phyloP scores from a whole-genome alignment of 2,113 vertebrate genomes.

The Penelope pileata region DNA sequence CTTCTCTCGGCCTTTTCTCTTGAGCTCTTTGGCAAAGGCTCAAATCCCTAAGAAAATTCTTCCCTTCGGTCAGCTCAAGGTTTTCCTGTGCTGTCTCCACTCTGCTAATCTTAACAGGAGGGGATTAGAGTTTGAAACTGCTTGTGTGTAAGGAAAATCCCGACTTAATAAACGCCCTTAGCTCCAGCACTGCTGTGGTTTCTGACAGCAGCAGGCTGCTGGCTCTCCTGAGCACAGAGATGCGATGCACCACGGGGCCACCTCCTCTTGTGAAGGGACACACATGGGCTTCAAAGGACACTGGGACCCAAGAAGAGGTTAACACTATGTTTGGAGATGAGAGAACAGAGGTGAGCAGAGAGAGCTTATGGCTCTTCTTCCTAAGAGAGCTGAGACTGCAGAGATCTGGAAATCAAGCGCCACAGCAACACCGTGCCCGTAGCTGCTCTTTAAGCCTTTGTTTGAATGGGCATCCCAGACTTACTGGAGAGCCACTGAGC shows the following conservation, averaged over 20 bases:
- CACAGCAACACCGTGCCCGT: background rate
- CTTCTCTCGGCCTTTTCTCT: slow-evolving; percentile 43
- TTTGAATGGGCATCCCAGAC: background rate
- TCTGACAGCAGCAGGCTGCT: background rate
- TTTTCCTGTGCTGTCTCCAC: slow-evolving; percentile 35
- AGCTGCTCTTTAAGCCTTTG: background rate
- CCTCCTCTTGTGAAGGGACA: background rate
- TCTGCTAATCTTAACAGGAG: slow-evolving; percentile 32
- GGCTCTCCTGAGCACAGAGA: background rate
- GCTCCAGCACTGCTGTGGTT: background rate
- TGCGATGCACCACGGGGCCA: background rate
- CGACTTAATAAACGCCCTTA: slow-evolving; percentile 8
- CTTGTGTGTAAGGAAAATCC: slow-evolving; percentile 44
- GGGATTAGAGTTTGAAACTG: slow-evolving; percentile 41
- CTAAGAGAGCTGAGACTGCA: background rate
- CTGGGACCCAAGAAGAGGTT: accelerated
- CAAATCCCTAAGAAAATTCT: slow-evolving; percentile 66
- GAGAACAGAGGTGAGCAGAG: background rate
- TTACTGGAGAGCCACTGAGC: background rate
- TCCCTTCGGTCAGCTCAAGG: slow-evolving; percentile 36
- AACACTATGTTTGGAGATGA: background rate
- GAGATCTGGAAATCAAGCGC: background rate
- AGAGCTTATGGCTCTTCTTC: background rate
- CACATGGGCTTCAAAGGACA: background rate
- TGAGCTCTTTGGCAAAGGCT: slow-evolving; percentile 46